phyloP scores from a whole-genome alignment of 2,888 invertebrate genomes.

The Chymomyza fuscimana region DNA sequence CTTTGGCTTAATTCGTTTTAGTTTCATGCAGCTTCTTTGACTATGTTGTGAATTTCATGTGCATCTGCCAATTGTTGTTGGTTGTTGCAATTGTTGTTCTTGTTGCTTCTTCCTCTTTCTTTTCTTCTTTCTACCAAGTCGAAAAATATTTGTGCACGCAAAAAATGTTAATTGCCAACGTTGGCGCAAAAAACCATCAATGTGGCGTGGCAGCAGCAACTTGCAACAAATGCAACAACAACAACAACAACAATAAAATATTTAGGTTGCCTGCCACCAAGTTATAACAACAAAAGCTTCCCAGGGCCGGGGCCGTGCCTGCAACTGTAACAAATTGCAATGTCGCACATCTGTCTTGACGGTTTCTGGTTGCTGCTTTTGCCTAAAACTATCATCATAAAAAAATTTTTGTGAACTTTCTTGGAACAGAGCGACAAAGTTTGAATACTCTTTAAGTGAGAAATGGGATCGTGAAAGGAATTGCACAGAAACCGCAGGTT shows the following conservation, averaged over 20 bases:
- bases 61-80: conserved; percentile 49
- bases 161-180: conserved; percentile 72
- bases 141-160: conserved; percentile 74
- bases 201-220: conserved; percentile 46
- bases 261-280: conserved; percentile 65
- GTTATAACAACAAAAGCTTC: conserved; percentile 46
- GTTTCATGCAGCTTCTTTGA: conserved; percentile 53
- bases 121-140: conserved; percentile 53
- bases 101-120: conserved; percentile 28
- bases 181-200: conserved; percentile 67
- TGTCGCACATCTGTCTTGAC: conserved; percentile 72
- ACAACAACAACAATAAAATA: conserved; percentile 57
- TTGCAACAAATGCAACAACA: neutral
- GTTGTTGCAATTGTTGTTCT: conserved; percentile 13
- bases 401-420: neutral
- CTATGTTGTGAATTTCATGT: conserved; percentile 69
- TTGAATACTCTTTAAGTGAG: neutral
- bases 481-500: too few species aligned
- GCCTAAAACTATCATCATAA: conserved; percentile 51
- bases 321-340: conserved; percentile 72
- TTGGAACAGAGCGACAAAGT: neutral
- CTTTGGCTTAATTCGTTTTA: conserved; percentile 70
- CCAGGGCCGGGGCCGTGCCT: conserved; percentile 65
- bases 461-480: too few species aligned
- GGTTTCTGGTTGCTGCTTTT: conserved; percentile 50